Percentiles rank a stretch among this genome's conserved stretches.
These are phyloP conservation scores for Calliphora vicina DNA, from an alignment of 1,140 invertebrate species.

Conservation along the genomic window DNA sequence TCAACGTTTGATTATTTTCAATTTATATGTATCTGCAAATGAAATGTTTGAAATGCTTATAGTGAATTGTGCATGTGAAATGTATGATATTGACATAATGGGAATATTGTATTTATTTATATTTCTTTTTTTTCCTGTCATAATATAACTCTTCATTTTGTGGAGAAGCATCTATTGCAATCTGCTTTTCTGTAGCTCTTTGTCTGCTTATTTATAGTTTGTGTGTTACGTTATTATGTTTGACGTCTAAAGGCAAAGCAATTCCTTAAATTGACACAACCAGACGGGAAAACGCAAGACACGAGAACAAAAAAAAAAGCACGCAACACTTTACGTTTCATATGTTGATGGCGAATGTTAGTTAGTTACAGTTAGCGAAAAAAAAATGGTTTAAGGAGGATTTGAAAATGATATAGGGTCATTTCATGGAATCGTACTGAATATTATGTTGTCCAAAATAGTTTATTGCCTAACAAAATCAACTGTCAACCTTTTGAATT, in stretches of 20 bases:
- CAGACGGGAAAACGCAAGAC: neutral
- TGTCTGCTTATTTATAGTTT: neutral
- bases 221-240: neutral
- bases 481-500: no score
- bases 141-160: neutral
- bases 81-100: conserved; percentile 28
- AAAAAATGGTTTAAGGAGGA: no score
- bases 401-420: no score
- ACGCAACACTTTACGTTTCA: no score
- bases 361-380: no score
- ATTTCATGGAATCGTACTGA: no score
- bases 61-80: neutral
- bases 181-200: no score
- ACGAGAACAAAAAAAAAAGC: no score
- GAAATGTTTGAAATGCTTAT: conserved; percentile 11
- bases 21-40: neutral
- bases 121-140: neutral
- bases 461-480: no score
- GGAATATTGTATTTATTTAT: neutral
- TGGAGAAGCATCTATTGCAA: no score
- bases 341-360: no score
- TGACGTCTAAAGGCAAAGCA: conserved; percentile 27
- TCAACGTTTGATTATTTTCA: neutral
- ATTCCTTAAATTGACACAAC: conserved; percentile 31
- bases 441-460: no score